phyloP scores from a whole-genome alignment of 2,888 invertebrate genomes.

The Leucophenga montana region DNA sequence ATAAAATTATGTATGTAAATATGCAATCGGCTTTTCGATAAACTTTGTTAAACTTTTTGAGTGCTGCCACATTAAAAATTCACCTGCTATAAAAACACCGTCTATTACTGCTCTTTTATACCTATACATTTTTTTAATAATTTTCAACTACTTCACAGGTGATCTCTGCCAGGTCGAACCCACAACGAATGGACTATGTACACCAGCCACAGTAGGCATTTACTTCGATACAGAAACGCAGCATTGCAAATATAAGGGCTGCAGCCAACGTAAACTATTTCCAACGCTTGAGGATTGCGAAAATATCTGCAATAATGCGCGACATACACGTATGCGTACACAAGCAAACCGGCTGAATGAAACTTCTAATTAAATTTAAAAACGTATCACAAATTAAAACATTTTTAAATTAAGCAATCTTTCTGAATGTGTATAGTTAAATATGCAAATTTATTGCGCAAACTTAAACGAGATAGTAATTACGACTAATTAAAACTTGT shows the following conservation, averaged over 20 bases:
- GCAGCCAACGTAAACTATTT: constrained; percentile 65
- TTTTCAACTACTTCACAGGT: constrained; percentile 43
- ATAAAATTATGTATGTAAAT: too few relatives aligned
- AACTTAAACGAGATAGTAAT: too few relatives aligned
- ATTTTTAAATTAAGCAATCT: neutral
- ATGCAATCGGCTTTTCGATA: too few relatives aligned
- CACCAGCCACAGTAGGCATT: constrained; percentile 66
- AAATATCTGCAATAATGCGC: constrained; percentile 64
- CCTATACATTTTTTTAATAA: neutral
- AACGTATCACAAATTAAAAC: constrained; percentile 10
- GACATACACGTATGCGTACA: constrained; percentile 55
- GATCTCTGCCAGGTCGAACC: constrained; percentile 67
- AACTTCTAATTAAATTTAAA: constrained; percentile 23
- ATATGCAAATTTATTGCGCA: neutral
- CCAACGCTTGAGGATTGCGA: constrained; percentile 66
- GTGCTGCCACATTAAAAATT: too few relatives aligned
- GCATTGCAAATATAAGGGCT: constrained; percentile 67
- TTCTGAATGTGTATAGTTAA: neutral
- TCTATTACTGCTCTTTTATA: too few relatives aligned
- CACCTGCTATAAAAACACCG: too few relatives aligned
- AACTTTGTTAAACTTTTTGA: too few relatives aligned
- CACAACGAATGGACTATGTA: constrained; percentile 64
- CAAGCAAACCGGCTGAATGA: constrained; percentile 37
- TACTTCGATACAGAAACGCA: constrained; percentile 67
- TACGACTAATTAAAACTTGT: too few relatives aligned